Evolutionary conservation across 1,140 invertebrate genomes (phyloP), one percentile per base, ranked within the genome.

Genomic region (Homarus americanus): DNA sequence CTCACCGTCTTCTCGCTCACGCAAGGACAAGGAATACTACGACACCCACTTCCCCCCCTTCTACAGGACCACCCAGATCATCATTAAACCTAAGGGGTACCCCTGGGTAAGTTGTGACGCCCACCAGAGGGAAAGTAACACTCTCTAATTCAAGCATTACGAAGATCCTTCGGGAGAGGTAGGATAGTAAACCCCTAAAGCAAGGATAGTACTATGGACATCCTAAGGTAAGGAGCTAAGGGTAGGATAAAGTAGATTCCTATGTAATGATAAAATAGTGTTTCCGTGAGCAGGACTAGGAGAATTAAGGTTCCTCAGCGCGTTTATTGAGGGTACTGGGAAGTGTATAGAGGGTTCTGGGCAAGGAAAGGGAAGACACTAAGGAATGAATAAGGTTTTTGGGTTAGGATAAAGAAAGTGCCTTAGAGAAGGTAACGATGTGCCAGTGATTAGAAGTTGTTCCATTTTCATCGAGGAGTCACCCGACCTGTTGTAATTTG

Each of bases 21-120:
- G 99, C 9, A 93, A 96, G 17, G 98, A 99, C 94, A 96, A 97
- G 89, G 95, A 97, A 91, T 99, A 97, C 94, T 99, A 98, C 94
- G 98, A 99, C 94, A 95, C 96, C 2, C 96, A 98, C 93, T 99
- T 99, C 94, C 96, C 98, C 89, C 99, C 99, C 0, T 99, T 99
- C 94, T 99, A 99, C 94, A 95, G 99, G 91, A 97, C 96, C 2
- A 98, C 99, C 94, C 98, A 98, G 94, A 94, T 99, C 63, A 98
- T 98, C 88, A 96, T 97, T 17, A 96, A 95, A 92, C 93, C 95
- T 0, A 93, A 90, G 75, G 80, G 80, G 75, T 90, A 90, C 36
- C 69, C 76, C 5, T 38, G 17, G 40, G 87, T 90, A 53, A 66
- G 80, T 2, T 12, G 53, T 4, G 4, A 58, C 12, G 24, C 12